Percentiles rank a stretch among this genome's conserved stretches.
These are phyloP conservation scores for Polypterus bichir DNA, from an alignment of 2,113 vertebrate species.

Conservation along the genomic window DNA sequence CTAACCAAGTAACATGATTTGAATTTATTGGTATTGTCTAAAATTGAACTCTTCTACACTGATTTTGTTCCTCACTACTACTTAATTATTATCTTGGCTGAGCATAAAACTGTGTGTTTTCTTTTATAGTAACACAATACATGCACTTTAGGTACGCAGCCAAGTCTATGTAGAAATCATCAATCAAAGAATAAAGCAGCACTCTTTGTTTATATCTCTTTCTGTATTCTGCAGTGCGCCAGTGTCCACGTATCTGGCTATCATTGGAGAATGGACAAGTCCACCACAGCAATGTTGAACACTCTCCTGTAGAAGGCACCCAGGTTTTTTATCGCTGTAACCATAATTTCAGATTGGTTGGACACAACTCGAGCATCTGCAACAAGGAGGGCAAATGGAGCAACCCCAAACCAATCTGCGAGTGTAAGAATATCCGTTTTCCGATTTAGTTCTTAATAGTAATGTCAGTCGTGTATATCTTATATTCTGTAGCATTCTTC, in stretches of 20 bases:
- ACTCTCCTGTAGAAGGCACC: constrained; percentile 68
- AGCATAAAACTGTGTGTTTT: too few relatives aligned
- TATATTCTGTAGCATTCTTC: neutral
- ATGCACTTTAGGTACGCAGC: too few relatives aligned
- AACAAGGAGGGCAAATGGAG: constrained; percentile 80
- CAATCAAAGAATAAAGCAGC: too few relatives aligned
- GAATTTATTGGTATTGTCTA: too few relatives aligned
- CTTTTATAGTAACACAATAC: too few relatives aligned
- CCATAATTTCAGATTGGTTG: constrained; percentile 70
- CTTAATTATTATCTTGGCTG: too few relatives aligned
- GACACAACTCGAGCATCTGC: constrained; percentile 67
- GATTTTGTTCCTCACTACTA: too few relatives aligned
- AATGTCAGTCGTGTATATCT: too few relatives aligned
- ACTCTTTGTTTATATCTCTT: neutral
- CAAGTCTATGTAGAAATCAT: too few relatives aligned
- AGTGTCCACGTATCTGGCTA: constrained; percentile 69
- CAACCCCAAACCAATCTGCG: constrained; percentile 70
- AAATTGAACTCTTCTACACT: too few relatives aligned
- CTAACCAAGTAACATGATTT: too few relatives aligned
- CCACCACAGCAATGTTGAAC: constrained; percentile 43
- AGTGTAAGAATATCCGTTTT: constrained; percentile 50
- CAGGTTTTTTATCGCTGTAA: constrained; percentile 72
- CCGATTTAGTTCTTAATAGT: too few relatives aligned
- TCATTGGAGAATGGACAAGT: constrained; percentile 82
- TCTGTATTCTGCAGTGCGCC: constrained; percentile 54